Percentiles rank a stretch among this genome's conserved stretches.
These are phyloP conservation scores for Berghia stephanieae DNA, from an alignment of 1,140 invertebrate genomes.

Conservation along the genomic window DNA sequence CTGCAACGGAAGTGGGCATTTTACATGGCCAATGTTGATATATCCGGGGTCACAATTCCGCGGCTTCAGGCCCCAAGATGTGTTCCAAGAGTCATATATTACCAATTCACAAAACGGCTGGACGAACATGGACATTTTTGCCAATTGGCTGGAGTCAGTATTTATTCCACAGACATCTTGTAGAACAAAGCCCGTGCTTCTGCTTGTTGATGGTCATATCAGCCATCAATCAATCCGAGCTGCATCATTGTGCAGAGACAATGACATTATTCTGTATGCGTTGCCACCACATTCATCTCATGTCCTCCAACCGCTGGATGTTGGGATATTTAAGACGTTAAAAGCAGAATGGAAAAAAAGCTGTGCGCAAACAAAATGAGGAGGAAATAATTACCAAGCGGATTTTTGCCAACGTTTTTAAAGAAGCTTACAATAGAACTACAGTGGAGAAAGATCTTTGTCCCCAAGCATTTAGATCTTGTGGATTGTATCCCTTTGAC, in stretches of 20 bases:
- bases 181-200: conserved; percentile 5
- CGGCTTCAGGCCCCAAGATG: not conserved
- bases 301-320: conserved; percentile 10
- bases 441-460: not conserved
- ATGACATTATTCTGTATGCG: conserved; percentile 30
- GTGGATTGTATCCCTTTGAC: too few species aligned
- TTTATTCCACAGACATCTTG: not conserved
- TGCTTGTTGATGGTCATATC: conserved; percentile 32
- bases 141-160: not conserved
- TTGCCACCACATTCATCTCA: conserved; percentile 30
- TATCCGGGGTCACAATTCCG: not conserved
- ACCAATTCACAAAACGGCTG: not conserved
- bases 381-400: not conserved
- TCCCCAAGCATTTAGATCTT: not conserved
- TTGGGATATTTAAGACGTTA: not conserved
- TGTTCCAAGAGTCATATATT: not conserved
- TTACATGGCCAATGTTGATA: not conserved
- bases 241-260: conserved; percentile 22
- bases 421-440: not conserved
- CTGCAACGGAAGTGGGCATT: not conserved
- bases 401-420: not conserved
- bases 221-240: conserved; percentile 30
- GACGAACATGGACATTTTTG: not conserved
- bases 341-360: not conserved
- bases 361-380: not conserved